A percentile compares a stretch with the other conserved stretches of the same genome.
Evolutionary conservation across 2,888 invertebrate species (phyloP).

Genomic region (Frankliniella fusca): DNA sequence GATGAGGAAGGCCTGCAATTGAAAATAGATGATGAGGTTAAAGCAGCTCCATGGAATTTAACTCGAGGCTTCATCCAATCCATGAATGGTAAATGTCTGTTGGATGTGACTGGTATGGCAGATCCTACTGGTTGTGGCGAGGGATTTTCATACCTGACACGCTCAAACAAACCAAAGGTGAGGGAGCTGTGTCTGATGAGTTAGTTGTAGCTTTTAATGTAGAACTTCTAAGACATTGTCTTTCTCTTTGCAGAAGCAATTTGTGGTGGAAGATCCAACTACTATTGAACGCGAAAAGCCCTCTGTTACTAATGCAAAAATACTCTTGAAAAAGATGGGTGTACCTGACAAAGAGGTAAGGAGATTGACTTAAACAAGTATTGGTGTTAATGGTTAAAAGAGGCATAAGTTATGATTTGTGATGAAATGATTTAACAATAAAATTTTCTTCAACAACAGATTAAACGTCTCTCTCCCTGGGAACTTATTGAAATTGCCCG

Average conservation of each 20-base stretch:
- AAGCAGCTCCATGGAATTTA: constrained; percentile 99
- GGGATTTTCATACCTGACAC: constrained; percentile 95
- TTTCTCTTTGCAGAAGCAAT: constrained; percentile 70
- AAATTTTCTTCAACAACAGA: constrained; percentile 48
- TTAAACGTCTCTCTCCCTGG: constrained; percentile 86
- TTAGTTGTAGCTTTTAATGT: neutral
- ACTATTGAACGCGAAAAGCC: constrained; percentile 91
- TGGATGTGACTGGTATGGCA: constrained; percentile 93
- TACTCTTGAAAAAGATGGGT: constrained; percentile 88
- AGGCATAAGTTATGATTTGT: too few species aligned
- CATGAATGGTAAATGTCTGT: constrained; percentile 93
- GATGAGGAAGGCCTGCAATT: constrained; percentile 93
- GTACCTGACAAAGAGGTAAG: constrained; percentile 91
- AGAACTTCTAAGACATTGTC: constrained; percentile 33
- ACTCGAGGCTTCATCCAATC: constrained; percentile 97
- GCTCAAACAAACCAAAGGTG: constrained; percentile 93
- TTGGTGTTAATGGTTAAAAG: neutral
- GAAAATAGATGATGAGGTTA: constrained; percentile 97
- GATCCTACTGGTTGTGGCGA: constrained; percentile 95
- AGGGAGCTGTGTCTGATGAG: constrained; percentile 35
- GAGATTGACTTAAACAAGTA: too few species aligned
- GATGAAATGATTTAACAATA: neutral
- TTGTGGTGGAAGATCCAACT: constrained; percentile 86
- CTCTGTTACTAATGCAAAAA: constrained; percentile 94
- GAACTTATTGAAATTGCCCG: constrained; percentile 98